Percentiles rank a stretch among this genome's conserved stretches.
Evolutionary conservation across 2,797 vertebrate genomes (phyloP).

Genomic region (Gymnothorax javanicus): DNA sequence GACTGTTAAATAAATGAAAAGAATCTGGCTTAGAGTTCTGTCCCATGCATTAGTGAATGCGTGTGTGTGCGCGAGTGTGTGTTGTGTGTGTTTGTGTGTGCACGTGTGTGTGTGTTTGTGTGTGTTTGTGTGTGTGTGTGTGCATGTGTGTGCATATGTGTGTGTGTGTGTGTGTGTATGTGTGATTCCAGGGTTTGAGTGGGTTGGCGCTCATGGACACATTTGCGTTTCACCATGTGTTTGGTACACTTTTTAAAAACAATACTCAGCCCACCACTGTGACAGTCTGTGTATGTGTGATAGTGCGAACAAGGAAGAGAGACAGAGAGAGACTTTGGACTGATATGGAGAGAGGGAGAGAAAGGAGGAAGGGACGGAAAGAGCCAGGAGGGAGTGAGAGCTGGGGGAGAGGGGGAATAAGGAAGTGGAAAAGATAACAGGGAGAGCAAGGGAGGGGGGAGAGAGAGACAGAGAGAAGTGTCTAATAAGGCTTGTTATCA

Average conservation of each 20-base stretch:
- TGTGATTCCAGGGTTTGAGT: neutral
- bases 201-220: conserved; percentile 18
- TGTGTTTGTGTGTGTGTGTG: conserved; percentile 29
- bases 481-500: conserved; percentile 72
- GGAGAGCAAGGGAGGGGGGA: conserved; percentile 38
- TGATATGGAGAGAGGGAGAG: neutral
- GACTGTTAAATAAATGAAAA: conserved; percentile 83
- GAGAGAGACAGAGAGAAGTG: conserved; percentile 42
- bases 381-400: too few species aligned
- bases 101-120: conserved; percentile 35
- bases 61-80: neutral
- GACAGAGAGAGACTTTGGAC: conserved; percentile 12
- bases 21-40: conserved; percentile 52
- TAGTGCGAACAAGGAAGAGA: conserved; percentile 29
- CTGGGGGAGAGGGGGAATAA: conserved; percentile 29
- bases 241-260: neutral
- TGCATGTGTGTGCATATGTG: conserved; percentile 15
- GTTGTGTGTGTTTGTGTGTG: too few species aligned
- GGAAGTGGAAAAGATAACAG: conserved; percentile 20
- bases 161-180: conserved; percentile 35
- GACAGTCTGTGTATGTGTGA: conserved; percentile 20
- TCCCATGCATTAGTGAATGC: neutral
- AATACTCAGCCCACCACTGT: neutral
- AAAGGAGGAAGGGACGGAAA: too few species aligned
- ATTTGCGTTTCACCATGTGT: neutral